Conservation (phyloP, 2,797 vertebrate species). For the Brachyalestes nurse region DNA sequence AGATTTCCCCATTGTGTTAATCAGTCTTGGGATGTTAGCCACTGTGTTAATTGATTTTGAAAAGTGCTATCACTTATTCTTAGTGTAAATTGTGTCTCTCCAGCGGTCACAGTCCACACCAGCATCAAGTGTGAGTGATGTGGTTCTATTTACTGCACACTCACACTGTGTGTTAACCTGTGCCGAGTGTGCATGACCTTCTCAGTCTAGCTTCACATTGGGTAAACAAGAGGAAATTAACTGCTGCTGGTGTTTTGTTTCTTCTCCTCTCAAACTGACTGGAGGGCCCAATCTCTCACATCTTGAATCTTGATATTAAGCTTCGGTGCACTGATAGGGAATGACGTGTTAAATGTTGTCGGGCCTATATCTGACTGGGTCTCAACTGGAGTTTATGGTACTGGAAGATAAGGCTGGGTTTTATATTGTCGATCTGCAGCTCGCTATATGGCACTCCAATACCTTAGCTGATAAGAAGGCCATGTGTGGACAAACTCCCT, state of each 20-base stretch:
- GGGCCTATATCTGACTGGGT: background rate
- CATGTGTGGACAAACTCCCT: background rate
- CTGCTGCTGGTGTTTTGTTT: constrained; percentile 34
- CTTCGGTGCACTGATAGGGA: constrained; percentile 11
- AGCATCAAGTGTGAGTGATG: constrained; percentile 10
- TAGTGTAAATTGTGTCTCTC: background rate
- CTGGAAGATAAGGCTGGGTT: constrained; percentile 5
- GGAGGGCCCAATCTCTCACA: constrained; percentile 8
- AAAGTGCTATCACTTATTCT: background rate
- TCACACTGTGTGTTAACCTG: constrained; percentile 26
- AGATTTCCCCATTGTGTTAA: background rate
- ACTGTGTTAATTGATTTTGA: background rate
- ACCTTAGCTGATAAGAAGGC: constrained; percentile 15
- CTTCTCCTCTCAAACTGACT: constrained; percentile 6
- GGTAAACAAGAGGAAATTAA: constrained; percentile 49
- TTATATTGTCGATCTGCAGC: background rate
- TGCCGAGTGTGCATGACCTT: constrained; percentile 35
- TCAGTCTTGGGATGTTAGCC: background rate
- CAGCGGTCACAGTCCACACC: background rate
- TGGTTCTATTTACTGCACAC: constrained; percentile 32
- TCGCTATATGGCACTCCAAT: background rate
- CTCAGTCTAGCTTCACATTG: constrained; percentile 38
- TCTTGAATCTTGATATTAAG: constrained; percentile 26
- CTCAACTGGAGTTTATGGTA: constrained; percentile 19
- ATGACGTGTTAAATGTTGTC: constrained; percentile 15